phyloP scores from a whole-genome alignment of 2,888 invertebrate species.

The Tenthredo amoena region DNA sequence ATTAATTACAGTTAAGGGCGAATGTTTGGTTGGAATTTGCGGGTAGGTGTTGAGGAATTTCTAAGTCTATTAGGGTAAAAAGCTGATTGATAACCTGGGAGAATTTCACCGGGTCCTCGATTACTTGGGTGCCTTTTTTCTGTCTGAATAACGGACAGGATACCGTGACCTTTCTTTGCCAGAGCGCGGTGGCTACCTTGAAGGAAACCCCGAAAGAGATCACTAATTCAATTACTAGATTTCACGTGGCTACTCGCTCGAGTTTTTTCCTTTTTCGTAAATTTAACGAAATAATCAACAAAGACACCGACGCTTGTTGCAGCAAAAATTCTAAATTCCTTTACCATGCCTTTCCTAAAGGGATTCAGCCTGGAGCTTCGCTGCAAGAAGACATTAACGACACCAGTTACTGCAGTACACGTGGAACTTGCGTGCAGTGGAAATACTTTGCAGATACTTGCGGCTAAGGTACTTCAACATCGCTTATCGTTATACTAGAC shows the following conservation, averaged over 20 bases:
- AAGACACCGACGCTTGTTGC: constrained; percentile 47
- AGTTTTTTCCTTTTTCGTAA: constrained; percentile 44
- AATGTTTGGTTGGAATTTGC: constrained; percentile 5
- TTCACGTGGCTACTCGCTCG: constrained; percentile 47
- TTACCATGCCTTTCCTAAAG: background rate
- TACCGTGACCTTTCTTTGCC: constrained; percentile 44
- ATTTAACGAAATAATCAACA: constrained; percentile 54
- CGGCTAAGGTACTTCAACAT: constrained; percentile 42
- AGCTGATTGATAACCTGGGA: constrained; percentile 36
- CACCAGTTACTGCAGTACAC: background rate
- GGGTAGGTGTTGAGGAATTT: constrained; percentile 5
- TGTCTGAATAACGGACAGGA: constrained; percentile 12
- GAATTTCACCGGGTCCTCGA: constrained; percentile 9
- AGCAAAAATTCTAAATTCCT: constrained; percentile 33
- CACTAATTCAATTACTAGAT: constrained; percentile 55
- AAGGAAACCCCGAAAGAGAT: constrained; percentile 38
- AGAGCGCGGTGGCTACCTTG: constrained; percentile 30
- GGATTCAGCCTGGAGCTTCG: background rate
- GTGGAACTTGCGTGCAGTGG: constrained; percentile 5
- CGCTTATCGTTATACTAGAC: constrained; percentile 45
- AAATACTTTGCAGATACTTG: background rate
- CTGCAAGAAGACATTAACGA: constrained; percentile 43
- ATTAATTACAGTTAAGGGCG: background rate
- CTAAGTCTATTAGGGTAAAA: background rate
- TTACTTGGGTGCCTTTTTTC: constrained; percentile 5